phyloP scores from a whole-genome alignment of 2,797 vertebrate genomes.

The Synanceia verrucosa region DNA sequence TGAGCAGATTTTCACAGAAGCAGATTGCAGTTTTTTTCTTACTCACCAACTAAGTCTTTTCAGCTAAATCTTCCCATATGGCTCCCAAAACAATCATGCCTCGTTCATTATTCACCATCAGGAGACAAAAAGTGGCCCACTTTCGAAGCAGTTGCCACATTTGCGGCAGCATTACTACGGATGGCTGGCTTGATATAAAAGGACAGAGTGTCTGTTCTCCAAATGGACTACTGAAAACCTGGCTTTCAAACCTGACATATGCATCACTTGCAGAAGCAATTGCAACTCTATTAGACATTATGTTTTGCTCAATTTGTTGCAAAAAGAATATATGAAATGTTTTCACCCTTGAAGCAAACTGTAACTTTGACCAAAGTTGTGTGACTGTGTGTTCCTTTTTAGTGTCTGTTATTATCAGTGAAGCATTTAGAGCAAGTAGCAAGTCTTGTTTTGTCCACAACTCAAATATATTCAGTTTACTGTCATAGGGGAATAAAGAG shows the following conservation, averaged over 20 bases:
- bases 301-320: conserved; percentile 1
- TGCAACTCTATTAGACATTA: background rate
- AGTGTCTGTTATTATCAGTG: background rate
- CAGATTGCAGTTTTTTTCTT: conserved; percentile 52
- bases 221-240: conserved; percentile 10
- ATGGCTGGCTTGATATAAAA: conserved; percentile 28
- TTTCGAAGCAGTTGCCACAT: conserved; percentile 34
- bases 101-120: conserved; percentile 55
- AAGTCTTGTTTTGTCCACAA: too few relatives aligned
- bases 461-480: too few relatives aligned
- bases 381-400: conserved; percentile 2
- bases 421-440: background rate
- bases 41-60: conserved; percentile 44
- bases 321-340: conserved; percentile 1
- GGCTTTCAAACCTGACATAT: conserved; percentile 17
- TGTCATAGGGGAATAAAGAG: too few relatives aligned
- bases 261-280: conserved; percentile 17
- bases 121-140: conserved; percentile 39
- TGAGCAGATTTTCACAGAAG: conserved; percentile 52
- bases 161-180: conserved; percentile 27
- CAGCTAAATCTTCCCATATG: conserved; percentile 58
- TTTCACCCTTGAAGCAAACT: conserved; percentile 4
- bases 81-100: conserved; percentile 42
- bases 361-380: conserved; percentile 3
- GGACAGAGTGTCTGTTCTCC: conserved; percentile 32